phyloP scores from a whole-genome alignment of 2,113 vertebrate genomes.

The Taxidea taxus region DNA sequence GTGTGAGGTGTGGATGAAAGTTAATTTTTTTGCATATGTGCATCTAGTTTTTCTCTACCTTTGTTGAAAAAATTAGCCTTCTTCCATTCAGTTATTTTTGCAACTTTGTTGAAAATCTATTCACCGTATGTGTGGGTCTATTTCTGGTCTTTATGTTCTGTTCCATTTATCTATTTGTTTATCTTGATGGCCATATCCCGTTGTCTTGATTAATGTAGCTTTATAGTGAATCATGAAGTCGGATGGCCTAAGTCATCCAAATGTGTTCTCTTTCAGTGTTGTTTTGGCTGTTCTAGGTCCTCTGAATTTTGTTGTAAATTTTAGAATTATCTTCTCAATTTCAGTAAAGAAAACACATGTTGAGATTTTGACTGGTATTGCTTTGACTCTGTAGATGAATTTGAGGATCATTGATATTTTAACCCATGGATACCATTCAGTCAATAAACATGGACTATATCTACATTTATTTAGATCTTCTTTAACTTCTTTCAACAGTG shows the following conservation, averaged over 20 bases:
- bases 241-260: neutral
- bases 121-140: neutral
- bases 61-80: neutral
- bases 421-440: neutral
- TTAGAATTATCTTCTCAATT: neutral
- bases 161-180: neutral
- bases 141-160: neutral
- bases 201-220: neutral
- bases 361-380: neutral
- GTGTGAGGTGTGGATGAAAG: neutral
- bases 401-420: neutral
- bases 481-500: neutral
- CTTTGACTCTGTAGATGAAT: neutral
- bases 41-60: neutral
- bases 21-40: neutral
- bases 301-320: neutral
- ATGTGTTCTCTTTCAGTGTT: neutral
- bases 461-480: neutral
- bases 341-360: neutral
- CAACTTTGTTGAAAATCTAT: neutral
- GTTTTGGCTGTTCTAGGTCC: neutral
- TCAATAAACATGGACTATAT: neutral
- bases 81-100: neutral
- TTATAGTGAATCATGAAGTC: neutral
- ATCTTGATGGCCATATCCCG: neutral